Base-by-base conservation (phyloP, 2,113 vertebrate species). In the Etheostoma cragini region DNA sequence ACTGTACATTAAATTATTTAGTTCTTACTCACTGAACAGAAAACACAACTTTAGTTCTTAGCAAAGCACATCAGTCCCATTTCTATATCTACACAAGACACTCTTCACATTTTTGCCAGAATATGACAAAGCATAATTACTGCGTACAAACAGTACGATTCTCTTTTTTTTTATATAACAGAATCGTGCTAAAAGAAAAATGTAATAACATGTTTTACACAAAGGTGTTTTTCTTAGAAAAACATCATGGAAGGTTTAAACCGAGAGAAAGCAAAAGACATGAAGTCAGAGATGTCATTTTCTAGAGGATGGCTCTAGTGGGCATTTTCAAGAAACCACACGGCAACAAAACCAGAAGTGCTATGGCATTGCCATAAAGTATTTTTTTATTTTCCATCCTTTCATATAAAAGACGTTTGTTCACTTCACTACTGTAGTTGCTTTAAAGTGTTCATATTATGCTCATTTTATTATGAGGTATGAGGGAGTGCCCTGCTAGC, bases 151-250 rank as follows among this genome's bases (percentile, higher is more conserved):
- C 64, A 87, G n/a, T n/a, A n/a, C n/a, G n/a, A n/a, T n/a, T n/a
- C n/a, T 91, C 89, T 91, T 58, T 45, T 22, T 1, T 22, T 12
- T 22, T n/a, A 1, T 7, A 7, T 24, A 91, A 93, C 54, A 50
- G 67, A 88, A 93, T 89, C 90, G 88, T 94, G 93, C 93, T 94
- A 91, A 93, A 95, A 92, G 76, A 90, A 96, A 96, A 97, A 95
- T 65, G 92, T 90, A 96, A 96, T 94, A 97, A 94, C 86, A 94
- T 87, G 84, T 72, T 82, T 60, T 15, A 87, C 86, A 88, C 78
- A 90, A 90, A 90, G 64, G 82, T 17, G 60, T 81, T 71, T 70
- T 58, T 91, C 80, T 84, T 85, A 53, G 77, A 85, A 86, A 89
- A 89, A 88, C 87, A 82, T 73, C 53, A 71, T 76, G 74, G 83